A percentile compares a stretch with the other conserved stretches of the same genome.
These are phyloP conservation scores for Coboldia fuscipes DNA, from an alignment of 1,140 invertebrate genomes.

Conservation along the genomic window DNA sequence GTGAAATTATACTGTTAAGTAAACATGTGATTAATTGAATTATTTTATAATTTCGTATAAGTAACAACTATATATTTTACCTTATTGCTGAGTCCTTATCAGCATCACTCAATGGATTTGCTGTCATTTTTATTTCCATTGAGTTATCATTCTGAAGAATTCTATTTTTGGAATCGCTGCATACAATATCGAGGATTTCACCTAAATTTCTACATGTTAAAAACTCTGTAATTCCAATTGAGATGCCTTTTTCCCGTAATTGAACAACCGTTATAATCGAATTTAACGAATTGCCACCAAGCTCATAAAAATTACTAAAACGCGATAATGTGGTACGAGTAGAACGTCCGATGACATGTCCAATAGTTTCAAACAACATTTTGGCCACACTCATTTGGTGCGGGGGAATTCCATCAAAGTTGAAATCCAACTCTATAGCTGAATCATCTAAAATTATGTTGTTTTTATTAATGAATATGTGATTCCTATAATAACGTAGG, in stretches of 20 bases:
- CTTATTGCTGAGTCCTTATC: slow-evolving; percentile 37
- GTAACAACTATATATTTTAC: slow-evolving; percentile 13
- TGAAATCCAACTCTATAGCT: slow-evolving; percentile 22
- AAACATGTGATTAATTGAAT: not conserved
- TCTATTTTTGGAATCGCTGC: slow-evolving; percentile 11
- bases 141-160: slow-evolving; percentile 12
- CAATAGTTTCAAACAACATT: slow-evolving; percentile 47
- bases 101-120: slow-evolving; percentile 31
- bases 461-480: too few species aligned
- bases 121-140: slow-evolving; percentile 21
- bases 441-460: slow-evolving; percentile 20
- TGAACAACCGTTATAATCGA: slow-evolving; percentile 60
- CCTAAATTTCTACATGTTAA: slow-evolving; percentile 44
- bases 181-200: slow-evolving; percentile 29
- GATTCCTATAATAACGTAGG: too few species aligned
- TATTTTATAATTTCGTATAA: not conserved
- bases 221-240: slow-evolving; percentile 59
- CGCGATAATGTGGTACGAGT: slow-evolving; percentile 30
- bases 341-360: slow-evolving; percentile 38
- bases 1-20: slow-evolving; percentile 46
- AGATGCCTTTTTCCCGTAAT: slow-evolving; percentile 52
- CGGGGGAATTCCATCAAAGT: slow-evolving; percentile 35
- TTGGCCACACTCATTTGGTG: slow-evolving; percentile 35
- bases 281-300: slow-evolving; percentile 72
- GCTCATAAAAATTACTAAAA: slow-evolving; percentile 54